A percentile compares a stretch with the other conserved stretches of the same genome.
phyloP scores from a whole-genome alignment of 2,888 invertebrate species.

The Ganaspis brasiliensis region DNA sequence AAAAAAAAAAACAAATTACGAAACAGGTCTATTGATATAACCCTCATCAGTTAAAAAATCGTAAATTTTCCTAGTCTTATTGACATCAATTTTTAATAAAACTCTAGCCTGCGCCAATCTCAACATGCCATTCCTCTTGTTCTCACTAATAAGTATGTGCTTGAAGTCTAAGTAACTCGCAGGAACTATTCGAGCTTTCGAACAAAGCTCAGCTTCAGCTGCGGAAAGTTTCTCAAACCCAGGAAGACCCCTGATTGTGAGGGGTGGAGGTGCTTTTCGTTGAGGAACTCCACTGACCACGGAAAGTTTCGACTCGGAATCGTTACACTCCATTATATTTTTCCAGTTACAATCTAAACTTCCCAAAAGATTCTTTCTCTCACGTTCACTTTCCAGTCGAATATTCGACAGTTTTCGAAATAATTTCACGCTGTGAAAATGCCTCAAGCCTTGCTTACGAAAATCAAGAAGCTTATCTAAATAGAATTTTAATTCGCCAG shows the following conservation, averaged over 20 bases:
- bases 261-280: conserved; percentile 80
- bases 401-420: conserved; percentile 86
- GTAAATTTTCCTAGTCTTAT: conserved; percentile 94
- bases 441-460: conserved; percentile 87
- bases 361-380: conserved; percentile 76
- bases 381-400: conserved; percentile 83
- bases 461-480: conserved; percentile 85
- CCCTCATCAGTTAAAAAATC: conserved; percentile 89
- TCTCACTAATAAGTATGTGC: conserved; percentile 87
- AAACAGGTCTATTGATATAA: conserved; percentile 84
- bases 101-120: conserved; percentile 91
- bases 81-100: conserved; percentile 95
- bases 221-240: conserved; percentile 88
- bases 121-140: conserved; percentile 88
- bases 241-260: conserved; percentile 88
- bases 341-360: conserved; percentile 76
- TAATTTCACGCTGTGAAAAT: conserved; percentile 84
- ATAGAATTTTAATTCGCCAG: conserved; percentile 85
- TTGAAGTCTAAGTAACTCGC: conserved; percentile 90
- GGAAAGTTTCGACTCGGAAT: conserved; percentile 54
- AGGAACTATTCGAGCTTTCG: conserved; percentile 88
- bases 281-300: conserved; percentile 66
- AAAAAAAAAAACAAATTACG: conserved; percentile 54
- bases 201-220: conserved; percentile 89
- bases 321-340: conserved; percentile 63